phyloP scores from a whole-genome alignment of 2,888 invertebrate species.

The Charanyca ferruginea region DNA sequence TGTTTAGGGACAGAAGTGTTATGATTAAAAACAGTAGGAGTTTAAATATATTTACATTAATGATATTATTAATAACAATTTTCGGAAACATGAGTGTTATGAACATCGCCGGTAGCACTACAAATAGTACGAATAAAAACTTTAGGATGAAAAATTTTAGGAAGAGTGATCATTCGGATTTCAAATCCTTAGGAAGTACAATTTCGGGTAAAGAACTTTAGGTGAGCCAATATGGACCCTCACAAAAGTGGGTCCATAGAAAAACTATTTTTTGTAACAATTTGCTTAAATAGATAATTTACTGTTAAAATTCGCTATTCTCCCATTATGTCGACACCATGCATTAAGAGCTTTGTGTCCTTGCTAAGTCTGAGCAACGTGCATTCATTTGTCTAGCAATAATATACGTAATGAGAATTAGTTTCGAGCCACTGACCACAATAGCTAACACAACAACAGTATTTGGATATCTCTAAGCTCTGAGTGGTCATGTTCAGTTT shows the following conservation, averaged over 20 bases:
- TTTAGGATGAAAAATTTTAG: no score
- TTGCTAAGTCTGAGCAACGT: conserved; percentile 50
- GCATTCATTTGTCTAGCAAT: conserved; percentile 49
- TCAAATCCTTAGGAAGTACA: no score
- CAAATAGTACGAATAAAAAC: no score
- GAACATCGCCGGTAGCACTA: no score
- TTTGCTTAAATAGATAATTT: conserved; percentile 6
- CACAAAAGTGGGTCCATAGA: neutral
- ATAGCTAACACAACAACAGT: conserved; percentile 23
- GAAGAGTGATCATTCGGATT: no score
- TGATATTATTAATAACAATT: no score
- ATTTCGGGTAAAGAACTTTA: no score
- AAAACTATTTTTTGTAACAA: conserved; percentile 1
- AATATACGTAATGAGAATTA: conserved; percentile 49
- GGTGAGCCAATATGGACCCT: no score
- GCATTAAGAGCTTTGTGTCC: conserved; percentile 40
- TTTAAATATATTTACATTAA: no score
- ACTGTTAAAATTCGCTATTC: conserved; percentile 18
- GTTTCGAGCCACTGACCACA: conserved; percentile 45
- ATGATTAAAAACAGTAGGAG: no score
- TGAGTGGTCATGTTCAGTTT: conserved; percentile 16
- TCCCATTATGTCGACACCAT: conserved; percentile 26
- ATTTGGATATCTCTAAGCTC: conserved; percentile 25
- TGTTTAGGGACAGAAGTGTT: no score
- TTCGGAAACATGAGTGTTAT: no score